phyloP scores from a whole-genome alignment of 2,888 invertebrate species.

The Nemapogon koenigi region DNA sequence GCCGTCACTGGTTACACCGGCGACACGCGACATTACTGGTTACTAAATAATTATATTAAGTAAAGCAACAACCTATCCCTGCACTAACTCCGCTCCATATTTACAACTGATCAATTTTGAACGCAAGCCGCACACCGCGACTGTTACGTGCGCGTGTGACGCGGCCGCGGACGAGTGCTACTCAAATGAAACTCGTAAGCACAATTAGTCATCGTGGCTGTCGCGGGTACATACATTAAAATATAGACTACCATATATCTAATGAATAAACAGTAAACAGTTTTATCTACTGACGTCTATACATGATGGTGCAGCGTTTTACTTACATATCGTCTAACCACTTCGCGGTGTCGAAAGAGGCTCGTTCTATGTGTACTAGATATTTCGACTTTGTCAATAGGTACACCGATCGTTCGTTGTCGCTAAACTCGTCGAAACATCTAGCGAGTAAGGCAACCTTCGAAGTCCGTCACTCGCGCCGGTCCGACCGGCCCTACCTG shows the following conservation, averaged over 20 bases:
- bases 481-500: slow-evolving; percentile 39
- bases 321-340: too few species aligned
- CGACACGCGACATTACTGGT: slow-evolving; percentile 12
- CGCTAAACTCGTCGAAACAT: too few species aligned
- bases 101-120: slow-evolving; percentile 27
- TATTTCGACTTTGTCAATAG: too few species aligned
- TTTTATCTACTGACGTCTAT: slow-evolving; percentile 29
- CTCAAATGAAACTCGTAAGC: too few species aligned
- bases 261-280: slow-evolving; percentile 35
- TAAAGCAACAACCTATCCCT: not conserved
- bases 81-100: slow-evolving; percentile 26
- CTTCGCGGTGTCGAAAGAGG: not conserved
- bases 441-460: not conserved
- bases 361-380: too few species aligned
- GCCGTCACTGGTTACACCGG: slow-evolving; percentile 20
- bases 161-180: not conserved
- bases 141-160: too few species aligned
- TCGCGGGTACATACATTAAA: slow-evolving; percentile 3
- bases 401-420: too few species aligned
- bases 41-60: not conserved
- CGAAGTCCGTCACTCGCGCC: not conserved
- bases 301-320: slow-evolving; percentile 16
- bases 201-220: too few species aligned
- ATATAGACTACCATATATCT: slow-evolving; percentile 31
- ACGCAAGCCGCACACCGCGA: too few species aligned